These are phyloP conservation scores for Alouatta palliata DNA, from an alignment of 2,113 vertebrate species.

Conservation along the genomic window DNA sequence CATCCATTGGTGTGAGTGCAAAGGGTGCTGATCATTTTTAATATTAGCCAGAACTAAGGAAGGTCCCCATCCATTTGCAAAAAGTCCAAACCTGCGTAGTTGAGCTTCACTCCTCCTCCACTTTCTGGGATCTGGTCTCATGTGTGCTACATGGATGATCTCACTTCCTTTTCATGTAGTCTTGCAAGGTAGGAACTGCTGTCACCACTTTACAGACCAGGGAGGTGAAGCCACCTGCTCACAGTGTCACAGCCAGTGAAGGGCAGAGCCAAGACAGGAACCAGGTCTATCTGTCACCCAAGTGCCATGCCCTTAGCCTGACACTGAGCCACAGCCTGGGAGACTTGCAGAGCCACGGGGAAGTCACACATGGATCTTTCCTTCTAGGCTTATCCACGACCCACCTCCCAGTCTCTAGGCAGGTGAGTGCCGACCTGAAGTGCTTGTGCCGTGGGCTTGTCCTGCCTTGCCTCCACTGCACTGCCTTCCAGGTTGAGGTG, in stretches of 20 bases:
- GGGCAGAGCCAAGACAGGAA: background rate
- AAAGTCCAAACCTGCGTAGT: background rate
- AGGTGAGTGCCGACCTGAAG: background rate
- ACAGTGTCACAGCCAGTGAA: background rate
- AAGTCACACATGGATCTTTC: rapidly evolving
- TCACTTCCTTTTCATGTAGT: background rate
- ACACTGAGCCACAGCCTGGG: background rate
- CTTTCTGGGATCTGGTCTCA: no score
- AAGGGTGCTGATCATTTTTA: background rate
- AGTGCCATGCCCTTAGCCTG: background rate
- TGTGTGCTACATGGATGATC: rapidly evolving
- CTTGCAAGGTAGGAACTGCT: no score
- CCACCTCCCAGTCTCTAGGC: background rate
- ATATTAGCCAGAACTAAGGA: background rate
- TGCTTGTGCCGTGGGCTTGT: rapidly evolving
- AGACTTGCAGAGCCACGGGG: background rate
- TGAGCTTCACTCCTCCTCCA: rapidly evolving
- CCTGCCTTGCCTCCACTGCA: background rate
- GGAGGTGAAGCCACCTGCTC: background rate
- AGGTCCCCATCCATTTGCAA: background rate
- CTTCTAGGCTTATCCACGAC: background rate
- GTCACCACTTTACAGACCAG: background rate
- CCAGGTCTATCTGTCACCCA: background rate
- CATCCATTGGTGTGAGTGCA: rapidly evolving
- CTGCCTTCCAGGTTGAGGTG: background rate